These are phyloP conservation scores for Zootoca vivipara DNA, from an alignment of 2,113 vertebrate species.

Conservation along the genomic window DNA sequence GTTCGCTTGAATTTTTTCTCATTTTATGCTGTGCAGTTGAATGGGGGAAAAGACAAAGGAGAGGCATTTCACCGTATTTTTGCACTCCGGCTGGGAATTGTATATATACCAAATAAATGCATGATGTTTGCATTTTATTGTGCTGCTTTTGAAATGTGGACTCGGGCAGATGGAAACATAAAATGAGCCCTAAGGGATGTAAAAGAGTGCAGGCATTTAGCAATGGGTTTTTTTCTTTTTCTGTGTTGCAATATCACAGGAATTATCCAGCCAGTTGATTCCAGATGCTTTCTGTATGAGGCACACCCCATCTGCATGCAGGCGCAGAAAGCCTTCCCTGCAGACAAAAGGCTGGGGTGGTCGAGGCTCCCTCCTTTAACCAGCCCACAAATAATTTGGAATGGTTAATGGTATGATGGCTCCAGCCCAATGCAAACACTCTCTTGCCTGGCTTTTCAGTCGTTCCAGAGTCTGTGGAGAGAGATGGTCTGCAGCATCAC, in stretches of 20 bases:
- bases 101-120: background rate
- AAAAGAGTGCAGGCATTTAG: background rate
- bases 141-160: slow-evolving; percentile 6
- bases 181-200: background rate
- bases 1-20: slow-evolving; percentile 1
- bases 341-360: fast-evolving
- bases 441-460: background rate
- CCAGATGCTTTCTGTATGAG: fast-evolving
- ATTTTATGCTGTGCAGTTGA: background rate
- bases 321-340: fast-evolving
- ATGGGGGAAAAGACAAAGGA: background rate
- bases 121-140: background rate
- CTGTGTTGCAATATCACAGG: background rate
- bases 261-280: slow-evolving; percentile 6
- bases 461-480: background rate
- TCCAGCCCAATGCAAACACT: background rate
- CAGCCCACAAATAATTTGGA: background rate
- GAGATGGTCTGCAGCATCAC: background rate
- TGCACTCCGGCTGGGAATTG: background rate
- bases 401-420: background rate
- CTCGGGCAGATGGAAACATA: background rate
- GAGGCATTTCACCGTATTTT: background rate
- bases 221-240: fast-evolving
- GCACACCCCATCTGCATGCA: background rate
- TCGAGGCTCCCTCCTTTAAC: background rate